Percentiles rank a stretch among this genome's conserved stretches.
These are phyloP conservation scores for Austrofundulus limnaeus DNA, from an alignment of 2,113 vertebrate genomes.

Conservation along the genomic window DNA sequence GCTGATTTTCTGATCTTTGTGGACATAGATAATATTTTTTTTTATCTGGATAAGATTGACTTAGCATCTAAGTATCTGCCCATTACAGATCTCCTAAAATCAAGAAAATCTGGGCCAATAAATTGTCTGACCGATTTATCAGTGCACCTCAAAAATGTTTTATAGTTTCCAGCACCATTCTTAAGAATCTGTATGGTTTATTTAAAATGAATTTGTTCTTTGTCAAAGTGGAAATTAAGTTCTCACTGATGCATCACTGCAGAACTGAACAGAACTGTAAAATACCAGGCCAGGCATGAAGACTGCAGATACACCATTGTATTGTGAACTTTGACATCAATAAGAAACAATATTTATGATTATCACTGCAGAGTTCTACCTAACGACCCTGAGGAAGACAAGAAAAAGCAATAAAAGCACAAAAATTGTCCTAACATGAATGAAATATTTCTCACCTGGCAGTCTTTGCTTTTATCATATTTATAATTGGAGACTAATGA, in stretches of 20 bases:
- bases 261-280: neutral
- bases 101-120: too few species aligned
- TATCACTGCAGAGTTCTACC: constrained; percentile 13
- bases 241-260: neutral
- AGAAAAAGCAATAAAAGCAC: constrained; percentile 26
- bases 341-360: constrained; percentile 2
- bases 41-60: too few species aligned
- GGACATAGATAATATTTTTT: too few species aligned
- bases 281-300: neutral
- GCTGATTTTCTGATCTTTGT: too few species aligned
- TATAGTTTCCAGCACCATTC: too few species aligned
- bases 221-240: too few species aligned
- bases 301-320: neutral
- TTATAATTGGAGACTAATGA: constrained; percentile 76
- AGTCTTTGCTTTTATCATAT: constrained; percentile 63
- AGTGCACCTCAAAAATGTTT: too few species aligned
- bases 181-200: too few species aligned
- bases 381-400: constrained; percentile 44
- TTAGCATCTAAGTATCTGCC: too few species aligned
- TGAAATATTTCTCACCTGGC: constrained; percentile 63
- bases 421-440: constrained; percentile 38
- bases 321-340: constrained; percentile 1
- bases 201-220: too few species aligned
- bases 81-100: too few species aligned
- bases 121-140: too few species aligned